Evolutionary conservation across 2,113 vertebrate species (phyloP).

Genomic region (Oncorhynchus mykiss): DNA sequence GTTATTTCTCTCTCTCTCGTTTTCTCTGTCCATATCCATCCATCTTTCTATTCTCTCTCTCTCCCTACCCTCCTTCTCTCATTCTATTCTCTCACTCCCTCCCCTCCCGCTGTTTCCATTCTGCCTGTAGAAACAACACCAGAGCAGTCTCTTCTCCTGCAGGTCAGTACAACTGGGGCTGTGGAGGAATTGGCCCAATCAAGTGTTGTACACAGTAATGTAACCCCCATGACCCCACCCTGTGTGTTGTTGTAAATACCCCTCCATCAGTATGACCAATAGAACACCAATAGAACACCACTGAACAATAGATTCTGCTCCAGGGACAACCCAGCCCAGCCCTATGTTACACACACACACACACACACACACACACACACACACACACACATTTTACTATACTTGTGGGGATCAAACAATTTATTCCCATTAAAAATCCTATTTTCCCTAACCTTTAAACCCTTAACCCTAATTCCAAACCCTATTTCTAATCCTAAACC

Average conservation of each 20-base stretch:
- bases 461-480: no score
- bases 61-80: no score
- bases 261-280: constrained; percentile 40
- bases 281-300: constrained; percentile 55
- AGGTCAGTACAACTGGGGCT: constrained; percentile 6
- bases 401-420: no score
- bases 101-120: no score
- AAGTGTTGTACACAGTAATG: constrained; percentile 51
- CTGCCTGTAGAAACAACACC: no score
- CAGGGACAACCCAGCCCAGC: constrained; percentile 44
- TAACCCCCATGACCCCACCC: no score
- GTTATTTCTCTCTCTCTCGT: background rate
- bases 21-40: background rate
- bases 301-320: constrained; percentile 55
- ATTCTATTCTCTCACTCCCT: no score
- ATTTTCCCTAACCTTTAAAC: no score
- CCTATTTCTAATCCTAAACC: no score
- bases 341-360: constrained; percentile 21
- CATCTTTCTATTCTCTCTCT: no score
- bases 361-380: constrained; percentile 30
- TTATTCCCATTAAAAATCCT: no score
- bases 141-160: background rate
- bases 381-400: background rate
- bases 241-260: constrained; percentile 45
- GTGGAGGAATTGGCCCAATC: constrained; percentile 50